Evolutionary conservation across 2,113 vertebrate genomes (phyloP), one percentile per base, ranked within the genome.

Genomic region (Menura novaehollandiae): DNA sequence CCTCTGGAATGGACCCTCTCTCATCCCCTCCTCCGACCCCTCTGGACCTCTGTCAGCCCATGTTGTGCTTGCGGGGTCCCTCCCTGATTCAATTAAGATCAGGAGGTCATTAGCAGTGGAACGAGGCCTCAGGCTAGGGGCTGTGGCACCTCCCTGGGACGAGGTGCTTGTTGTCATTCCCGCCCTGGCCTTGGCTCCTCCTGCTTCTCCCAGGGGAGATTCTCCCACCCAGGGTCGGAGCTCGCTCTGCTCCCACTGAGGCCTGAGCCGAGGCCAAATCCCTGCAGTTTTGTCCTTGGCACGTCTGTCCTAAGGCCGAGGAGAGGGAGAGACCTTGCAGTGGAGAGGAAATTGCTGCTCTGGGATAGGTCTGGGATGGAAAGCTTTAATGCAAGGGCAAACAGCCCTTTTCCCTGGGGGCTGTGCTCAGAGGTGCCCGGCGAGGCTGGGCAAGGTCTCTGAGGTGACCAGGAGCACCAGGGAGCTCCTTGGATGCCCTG

Each of bases 1-100:
- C 16, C 75, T 22, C 32, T 4, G 0, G n/a, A 4, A 41, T 1
- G 2, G 55, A 43, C 20, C 58, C 0, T 0, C 55, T 56, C 33
- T 24, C 66, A 3, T 49, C 59, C 39, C 58, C 49, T 24, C 24
- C 8, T 3, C 7, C 89, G 67, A 10, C 51, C 62, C 72, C 63
- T 63, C 63, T 76, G 77, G 21, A 15, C 47, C 14, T 7, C 30
- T 32, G 19, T 10, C 77, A 67, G 56, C 51, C 68, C 32, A 1
- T 1, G 2, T 11, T 6, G 3, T 43, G 83, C 67, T 17, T 9
- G 33, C 44, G 73, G 24, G 22, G 0, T 37, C 23, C 47, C 44
- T 59, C 26, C 13, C 44, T 60, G 3, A 1, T 28, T 46, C 7
- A 12, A 69, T 85, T 13, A 59, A 33, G 52, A 21, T 6, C 44